Percentiles rank a stretch among this genome's conserved stretches.
These are phyloP conservation scores for Leptinotarsa tumamoca DNA, from an alignment of 2,888 invertebrate species.

Conservation along the genomic window DNA sequence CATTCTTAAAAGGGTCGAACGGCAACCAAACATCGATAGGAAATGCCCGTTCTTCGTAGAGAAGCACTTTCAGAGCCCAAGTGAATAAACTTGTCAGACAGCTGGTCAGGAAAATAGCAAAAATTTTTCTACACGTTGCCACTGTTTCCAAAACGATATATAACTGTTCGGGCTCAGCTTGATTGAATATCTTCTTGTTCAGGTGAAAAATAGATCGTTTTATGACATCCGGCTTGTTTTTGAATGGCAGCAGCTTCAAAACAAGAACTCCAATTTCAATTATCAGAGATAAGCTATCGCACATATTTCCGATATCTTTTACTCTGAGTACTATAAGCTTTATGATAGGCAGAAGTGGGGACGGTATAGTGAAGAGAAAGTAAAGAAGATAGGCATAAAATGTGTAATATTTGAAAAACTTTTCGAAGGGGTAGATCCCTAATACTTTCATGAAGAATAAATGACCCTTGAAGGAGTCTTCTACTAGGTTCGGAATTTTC, in stretches of 20 bases:
- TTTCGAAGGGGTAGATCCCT: constrained; percentile 31
- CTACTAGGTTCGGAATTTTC: neutral
- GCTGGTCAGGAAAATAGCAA: constrained; percentile 5
- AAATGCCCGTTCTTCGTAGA: constrained; percentile 28
- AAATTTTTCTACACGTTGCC: constrained; percentile 14
- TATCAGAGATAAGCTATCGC: constrained; percentile 7
- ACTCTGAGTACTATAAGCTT: constrained; percentile 11
- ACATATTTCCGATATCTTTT: constrained; percentile 11
- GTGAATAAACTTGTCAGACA: constrained; percentile 12
- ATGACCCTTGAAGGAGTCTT: constrained; percentile 24
- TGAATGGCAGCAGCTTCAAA: constrained; percentile 28
- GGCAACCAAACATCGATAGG: constrained; percentile 40
- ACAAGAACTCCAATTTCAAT: constrained; percentile 22
- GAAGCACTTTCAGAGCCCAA: constrained; percentile 31
- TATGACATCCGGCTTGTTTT: constrained; percentile 4
- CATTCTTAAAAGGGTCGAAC: constrained; percentile 30
- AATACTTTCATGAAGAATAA: constrained; percentile 25
- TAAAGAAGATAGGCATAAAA: constrained; percentile 20
- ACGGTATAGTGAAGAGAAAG: constrained; percentile 23
- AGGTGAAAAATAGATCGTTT: constrained; percentile 11
- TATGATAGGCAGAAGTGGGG: constrained; percentile 9
- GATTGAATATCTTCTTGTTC: constrained; percentile 11
- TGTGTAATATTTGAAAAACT: constrained; percentile 7
- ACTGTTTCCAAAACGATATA: constrained; percentile 15
- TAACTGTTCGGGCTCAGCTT: constrained; percentile 3